A percentile compares a stretch with the other conserved stretches of the same genome.
These are phyloP conservation scores for Psammodynastes pulverulentus DNA, from an alignment of 2,113 vertebrate species.

Conservation along the genomic window DNA sequence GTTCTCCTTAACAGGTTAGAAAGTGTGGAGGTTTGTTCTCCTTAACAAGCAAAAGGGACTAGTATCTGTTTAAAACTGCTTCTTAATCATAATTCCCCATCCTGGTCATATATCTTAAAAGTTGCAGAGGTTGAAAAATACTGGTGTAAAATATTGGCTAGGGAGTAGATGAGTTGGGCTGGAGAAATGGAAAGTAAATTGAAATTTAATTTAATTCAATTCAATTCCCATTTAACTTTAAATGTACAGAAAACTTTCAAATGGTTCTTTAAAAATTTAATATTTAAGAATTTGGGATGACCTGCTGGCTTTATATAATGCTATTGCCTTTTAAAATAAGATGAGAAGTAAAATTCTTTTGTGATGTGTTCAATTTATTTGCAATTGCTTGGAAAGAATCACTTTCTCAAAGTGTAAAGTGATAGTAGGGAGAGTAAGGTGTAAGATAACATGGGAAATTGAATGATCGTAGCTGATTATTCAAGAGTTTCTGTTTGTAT, in stretches of 20 bases:
- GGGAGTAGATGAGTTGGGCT: not conserved
- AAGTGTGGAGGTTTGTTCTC: not conserved
- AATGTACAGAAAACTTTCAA: not conserved
- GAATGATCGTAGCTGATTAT: not conserved
- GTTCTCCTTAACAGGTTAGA: not conserved
- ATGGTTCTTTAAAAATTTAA: not conserved
- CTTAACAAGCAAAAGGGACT: not conserved
- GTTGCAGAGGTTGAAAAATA: not conserved
- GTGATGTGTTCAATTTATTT: not conserved
- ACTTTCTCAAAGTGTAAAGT: not conserved
- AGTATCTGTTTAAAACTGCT: not conserved
- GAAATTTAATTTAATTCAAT: no score
- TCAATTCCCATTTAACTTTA: not conserved
- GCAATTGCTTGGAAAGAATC: not conserved
- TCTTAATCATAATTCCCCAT: not conserved
- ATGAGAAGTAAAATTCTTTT: not conserved
- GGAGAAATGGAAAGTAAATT: not conserved
- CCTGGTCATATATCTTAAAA: not conserved
- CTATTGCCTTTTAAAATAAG: not conserved
- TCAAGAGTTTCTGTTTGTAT: not conserved
- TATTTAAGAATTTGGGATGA: not conserved
- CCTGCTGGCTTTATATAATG: not conserved
- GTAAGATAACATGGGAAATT: not conserved
- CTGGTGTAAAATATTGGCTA: not conserved
- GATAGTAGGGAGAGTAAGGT: not conserved